Conservation (phyloP, 2,113 vertebrate species). For the Carassius carassius region DNA sequence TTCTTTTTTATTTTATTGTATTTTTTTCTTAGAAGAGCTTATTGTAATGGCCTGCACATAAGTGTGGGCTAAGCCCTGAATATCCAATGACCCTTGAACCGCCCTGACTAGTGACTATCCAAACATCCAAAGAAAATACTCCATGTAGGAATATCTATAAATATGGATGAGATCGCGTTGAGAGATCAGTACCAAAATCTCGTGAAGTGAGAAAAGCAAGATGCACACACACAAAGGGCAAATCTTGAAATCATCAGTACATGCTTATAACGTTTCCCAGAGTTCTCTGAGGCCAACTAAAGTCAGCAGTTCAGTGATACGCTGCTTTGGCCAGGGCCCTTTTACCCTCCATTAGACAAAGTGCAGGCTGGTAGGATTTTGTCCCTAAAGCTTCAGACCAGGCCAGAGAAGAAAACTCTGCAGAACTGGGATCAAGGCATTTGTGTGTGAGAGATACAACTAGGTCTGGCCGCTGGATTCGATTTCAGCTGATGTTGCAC, state of each 20-base stretch:
- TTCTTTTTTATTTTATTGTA: not conserved
- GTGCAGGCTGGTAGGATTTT: constrained; percentile 51
- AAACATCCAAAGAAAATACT: not conserved
- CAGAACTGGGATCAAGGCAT: constrained; percentile 72
- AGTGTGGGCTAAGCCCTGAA: not conserved
- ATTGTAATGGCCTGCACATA: not conserved
- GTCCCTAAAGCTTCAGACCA: constrained; percentile 63
- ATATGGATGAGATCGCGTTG: not conserved
- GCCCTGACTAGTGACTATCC: not conserved
- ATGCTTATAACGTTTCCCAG: constrained; percentile 39
- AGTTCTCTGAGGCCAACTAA: constrained; percentile 34
- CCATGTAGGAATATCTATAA: not conserved
- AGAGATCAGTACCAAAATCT: constrained; percentile 32
- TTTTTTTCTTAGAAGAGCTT: not conserved
- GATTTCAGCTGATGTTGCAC: constrained; percentile 79
- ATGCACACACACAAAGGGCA: constrained; percentile 14
- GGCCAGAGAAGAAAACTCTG: constrained; percentile 65
- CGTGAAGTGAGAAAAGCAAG: constrained; percentile 38
- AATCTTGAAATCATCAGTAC: constrained; percentile 13
- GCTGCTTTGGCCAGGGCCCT: constrained; percentile 35
- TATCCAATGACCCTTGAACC: not conserved
- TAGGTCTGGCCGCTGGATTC: constrained; percentile 72
- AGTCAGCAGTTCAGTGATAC: constrained; percentile 47
- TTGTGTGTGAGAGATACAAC: constrained; percentile 72
- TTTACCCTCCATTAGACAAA: constrained; percentile 62